Base-by-base conservation (phyloP, 2,113 vertebrate genomes). In the Lanius collurio region DNA sequence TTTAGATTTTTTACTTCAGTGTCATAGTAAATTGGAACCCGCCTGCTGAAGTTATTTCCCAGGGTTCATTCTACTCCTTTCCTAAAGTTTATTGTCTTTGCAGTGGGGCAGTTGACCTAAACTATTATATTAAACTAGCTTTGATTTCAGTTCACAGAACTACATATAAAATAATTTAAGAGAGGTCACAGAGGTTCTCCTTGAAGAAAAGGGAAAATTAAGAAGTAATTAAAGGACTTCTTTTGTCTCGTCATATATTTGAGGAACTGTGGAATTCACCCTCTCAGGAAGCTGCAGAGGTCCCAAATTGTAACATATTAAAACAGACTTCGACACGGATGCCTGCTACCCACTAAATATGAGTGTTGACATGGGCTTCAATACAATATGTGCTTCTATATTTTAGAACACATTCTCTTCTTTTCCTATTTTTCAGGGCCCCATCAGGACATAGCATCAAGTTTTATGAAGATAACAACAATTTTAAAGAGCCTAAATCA, bases 341-440 rank as follows among this genome's bases (percentile, higher is more conserved):
- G 8, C 13, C 17, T 55, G 3, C 7, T 70, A 33, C 39, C 50
- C 18, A 53, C 9, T 37, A 35, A 79, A 53, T 8, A 27, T 56
- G 44, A 37, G 10, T 30, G 13, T 28, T 76, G 26, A 44, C 37
- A 41, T 13, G 64, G 23, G 8, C 13, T 53, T 50, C 1, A 5
- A 62, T 21, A 41, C 22, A 11, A 4, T 44, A 27, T 2, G 1
- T 2, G 0, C 7, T 15, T 76, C 23, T 53, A 1, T 33, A 27
- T 63, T 76, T 85, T n/a, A 71, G 13, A 69, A 64, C 9, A 30
- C 5, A 52, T 35, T 20, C 0, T 49, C 27, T 23, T 42, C 0
- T 75, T 41, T 64, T 37, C 28, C 44, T 70, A 16, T 57, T 55
- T 74, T 57, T 75, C 30, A 64, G 7, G 6, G 4, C 7, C 50